Evolutionary conservation across 2,888 invertebrate genomes (phyloP), one percentile per base, ranked within the genome.

Genomic region (Acanthosepion lycidas): DNA sequence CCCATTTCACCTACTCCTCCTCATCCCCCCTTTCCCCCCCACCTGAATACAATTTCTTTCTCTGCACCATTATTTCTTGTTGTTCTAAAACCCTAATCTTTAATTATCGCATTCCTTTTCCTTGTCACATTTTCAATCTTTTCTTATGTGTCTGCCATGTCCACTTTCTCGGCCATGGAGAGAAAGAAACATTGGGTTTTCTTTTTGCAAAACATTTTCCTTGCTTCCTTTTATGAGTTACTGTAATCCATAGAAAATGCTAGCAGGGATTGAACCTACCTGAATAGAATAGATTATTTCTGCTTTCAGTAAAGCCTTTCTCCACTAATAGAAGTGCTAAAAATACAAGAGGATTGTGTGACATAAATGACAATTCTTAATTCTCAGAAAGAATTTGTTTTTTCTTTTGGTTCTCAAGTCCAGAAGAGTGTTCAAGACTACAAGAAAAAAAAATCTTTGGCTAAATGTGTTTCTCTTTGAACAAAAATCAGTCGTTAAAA

Each of bases 201-300:
- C n/a, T 78, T 33, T 0, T 0, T 15, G 3, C 12, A n/a, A n/a
- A n/a, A 15, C 78, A 59, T 6, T 23, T 15, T 33, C n/a, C n/a
- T 15, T 5, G n/a, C 33, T 78, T 78, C 33, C 78, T n/a, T 8
- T 78, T 78, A n/a, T n/a, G 78, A 78, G 78, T 12, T n/a, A 33
- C 12, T 78, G 78, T 78, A 78, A 78, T 78, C 78, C n/a, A n/a
- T 15, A 33, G 78, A 78, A 33, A 78, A 78, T 78, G 78, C 78
- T 33, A n/a, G 78, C 78, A 78, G n/a, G 33, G 78, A 78, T n/a
- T 78, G 78, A 78, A 78, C 78, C n/a, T 78, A 78, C 78, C n/a
- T n/a, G 78, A 78, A n/a, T 6, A 33, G 78, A 78, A 78, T 78
- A 18, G 78, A 78, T 78, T 78, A 78, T 78, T 78, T 78, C 12